Evolutionary conservation across 2,888 invertebrate genomes (phyloP).

Genomic region (Brenthis ino): DNA sequence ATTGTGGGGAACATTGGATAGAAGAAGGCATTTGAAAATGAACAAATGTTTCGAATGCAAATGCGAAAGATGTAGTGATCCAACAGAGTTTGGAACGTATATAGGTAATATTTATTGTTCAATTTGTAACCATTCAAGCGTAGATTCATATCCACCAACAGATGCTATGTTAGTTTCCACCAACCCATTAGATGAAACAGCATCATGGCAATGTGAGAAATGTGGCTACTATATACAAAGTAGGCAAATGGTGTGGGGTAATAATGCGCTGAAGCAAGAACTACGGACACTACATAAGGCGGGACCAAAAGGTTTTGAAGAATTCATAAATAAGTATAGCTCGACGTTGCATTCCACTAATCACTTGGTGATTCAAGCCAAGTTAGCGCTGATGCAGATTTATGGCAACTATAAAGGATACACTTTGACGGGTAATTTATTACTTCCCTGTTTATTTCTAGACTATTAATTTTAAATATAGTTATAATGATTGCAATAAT

Average conservation of each 20-base stretch:
- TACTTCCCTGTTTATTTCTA: neutral
- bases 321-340: conserved; percentile 84
- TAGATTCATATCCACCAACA: conserved; percentile 43
- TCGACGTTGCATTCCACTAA: conserved; percentile 85
- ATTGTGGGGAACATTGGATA: conserved; percentile 85
- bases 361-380: conserved; percentile 85
- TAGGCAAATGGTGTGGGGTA: conserved; percentile 83
- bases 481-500: neutral
- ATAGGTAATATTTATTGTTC: conserved; percentile 85
- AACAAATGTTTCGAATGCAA: conserved; percentile 87
- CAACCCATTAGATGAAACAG: conserved; percentile 82
- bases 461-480: neutral
- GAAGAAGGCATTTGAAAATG: conserved; percentile 83
- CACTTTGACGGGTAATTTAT: conserved; percentile 72
- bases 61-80: conserved; percentile 86
- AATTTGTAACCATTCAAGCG: conserved; percentile 79
- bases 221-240: conserved; percentile 82
- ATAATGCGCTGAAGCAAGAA: conserved; percentile 84
- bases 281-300: conserved; percentile 78
- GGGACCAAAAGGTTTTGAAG: conserved; percentile 82
- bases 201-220: conserved; percentile 85
- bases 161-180: conserved; percentile 82
- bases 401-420: conserved; percentile 85
- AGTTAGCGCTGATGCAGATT: conserved; percentile 86
- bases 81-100: conserved; percentile 85